Conservation (phyloP, 1,140 invertebrate species). For the Chrysomallon squamiferum region DNA sequence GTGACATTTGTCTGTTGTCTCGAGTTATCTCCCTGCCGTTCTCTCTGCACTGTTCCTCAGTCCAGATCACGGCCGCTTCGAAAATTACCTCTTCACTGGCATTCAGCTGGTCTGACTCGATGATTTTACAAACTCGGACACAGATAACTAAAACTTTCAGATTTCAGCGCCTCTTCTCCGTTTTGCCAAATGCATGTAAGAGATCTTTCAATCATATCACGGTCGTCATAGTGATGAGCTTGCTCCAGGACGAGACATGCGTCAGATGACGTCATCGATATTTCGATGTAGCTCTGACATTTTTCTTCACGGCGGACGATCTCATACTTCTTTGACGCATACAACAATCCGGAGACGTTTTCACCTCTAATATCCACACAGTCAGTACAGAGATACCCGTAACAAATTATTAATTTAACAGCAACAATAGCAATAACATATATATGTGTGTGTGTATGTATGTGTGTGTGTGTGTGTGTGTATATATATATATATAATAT, state of each 20-base stretch:
- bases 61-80: background rate
- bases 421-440: too few species aligned
- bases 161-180: conserved; percentile 15
- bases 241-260: conserved; percentile 65
- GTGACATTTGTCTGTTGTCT: background rate
- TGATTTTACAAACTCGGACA: background rate
- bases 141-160: conserved; percentile 13
- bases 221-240: conserved; percentile 34
- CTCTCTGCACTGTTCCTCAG: background rate
- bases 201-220: conserved; percentile 30
- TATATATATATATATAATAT: too few species aligned
- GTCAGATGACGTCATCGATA: conserved; percentile 78
- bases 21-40: conserved; percentile 1
- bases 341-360: conserved; percentile 81
- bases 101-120: background rate
- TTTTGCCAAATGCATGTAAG: conserved; percentile 21
- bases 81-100: background rate
- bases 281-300: conserved; percentile 82
- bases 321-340: conserved; percentile 85
- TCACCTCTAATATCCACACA: conserved; percentile 71
- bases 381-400: conserved; percentile 39
- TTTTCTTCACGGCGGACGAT: conserved; percentile 79
- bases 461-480: too few species aligned
- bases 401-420: too few species aligned
- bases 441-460: too few species aligned